Conservation (phyloP, 2,888 invertebrate species). For the Quadroppia sp. region DNA sequence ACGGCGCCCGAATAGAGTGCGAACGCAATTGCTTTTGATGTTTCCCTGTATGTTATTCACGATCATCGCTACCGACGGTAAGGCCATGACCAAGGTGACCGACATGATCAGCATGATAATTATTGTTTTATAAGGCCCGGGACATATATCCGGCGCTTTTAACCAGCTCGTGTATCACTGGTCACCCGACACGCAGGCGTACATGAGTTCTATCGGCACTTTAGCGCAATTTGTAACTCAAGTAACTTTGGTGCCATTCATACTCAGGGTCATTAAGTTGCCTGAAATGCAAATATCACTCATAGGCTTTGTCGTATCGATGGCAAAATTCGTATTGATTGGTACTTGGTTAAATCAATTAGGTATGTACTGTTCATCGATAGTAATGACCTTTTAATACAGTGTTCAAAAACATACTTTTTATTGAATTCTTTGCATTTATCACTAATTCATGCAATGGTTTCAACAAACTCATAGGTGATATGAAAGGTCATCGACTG, state of each 20-base stretch:
- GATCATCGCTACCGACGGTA: background rate
- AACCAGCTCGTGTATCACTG: background rate
- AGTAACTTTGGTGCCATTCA: background rate
- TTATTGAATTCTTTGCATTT: no score
- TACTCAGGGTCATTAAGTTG: background rate
- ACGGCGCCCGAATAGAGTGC: background rate
- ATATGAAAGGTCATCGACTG: background rate
- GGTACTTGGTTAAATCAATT: background rate
- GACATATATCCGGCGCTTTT: background rate
- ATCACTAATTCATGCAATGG: background rate
- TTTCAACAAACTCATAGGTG: background rate
- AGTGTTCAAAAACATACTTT: no score
- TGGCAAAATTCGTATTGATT: background rate
- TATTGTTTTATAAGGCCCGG: background rate
- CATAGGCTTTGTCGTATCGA: background rate
- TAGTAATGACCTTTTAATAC: no score
- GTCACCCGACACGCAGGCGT: background rate
- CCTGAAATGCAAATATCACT: background rate
- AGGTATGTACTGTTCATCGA: background rate
- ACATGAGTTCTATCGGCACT: background rate
- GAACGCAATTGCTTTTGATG: background rate
- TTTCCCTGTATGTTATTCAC: background rate
- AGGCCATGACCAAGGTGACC: background rate
- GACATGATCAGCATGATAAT: no score
- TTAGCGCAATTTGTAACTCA: background rate